Evolutionary conservation across 2,888 invertebrate species (phyloP), one percentile per base, ranked within the genome.

Genomic region (Drosophila parthenogenetica): DNA sequence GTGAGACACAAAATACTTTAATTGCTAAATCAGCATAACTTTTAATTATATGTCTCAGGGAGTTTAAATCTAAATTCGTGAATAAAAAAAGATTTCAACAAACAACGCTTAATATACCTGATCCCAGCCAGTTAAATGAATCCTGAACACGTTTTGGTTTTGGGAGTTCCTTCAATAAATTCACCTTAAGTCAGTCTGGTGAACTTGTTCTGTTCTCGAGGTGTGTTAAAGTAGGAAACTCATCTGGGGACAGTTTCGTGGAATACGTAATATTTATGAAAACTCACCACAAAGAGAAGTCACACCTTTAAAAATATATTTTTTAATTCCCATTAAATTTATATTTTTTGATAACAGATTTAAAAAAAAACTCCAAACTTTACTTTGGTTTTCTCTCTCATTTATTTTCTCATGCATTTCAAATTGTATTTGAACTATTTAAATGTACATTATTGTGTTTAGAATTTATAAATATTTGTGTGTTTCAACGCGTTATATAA

Each of bases 381-480:
- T 7, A 8, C 17, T 46, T 40, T 59, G 40, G 40, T 29, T 54
- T 57, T 54, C n/a, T 60, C 22, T 68, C 46, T 74, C 74, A 58
- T 77, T 86, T 85, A 86, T 81, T 89, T 29, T 74, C 73, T 79
- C 67, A 83, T 89, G 82, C 72, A 81, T 63, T 80, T 87, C 90
- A 89, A 89, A 89, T 89, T 90, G 77, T 79, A 89, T 89, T 89
- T 90, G 89, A 89, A 87, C 81, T 90, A 75, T 83, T 64, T 79
- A 78, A 89, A 78, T 80, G 55, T 88, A 84, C 79, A 88, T 81
- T 82, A 81, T 75, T 81, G 76, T 77, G 73, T 85, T 75, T 75
- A 53, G 53, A 73, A 61, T 78, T 79, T 69, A 73, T 79, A 82
- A 78, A 86, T 89, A 84, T 79, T 55, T 76, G 64, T 84, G 83